phyloP scores from a whole-genome alignment of 53 echinoderm and acorn worm genomes.

The Mesocentrotus franciscanus region DNA sequence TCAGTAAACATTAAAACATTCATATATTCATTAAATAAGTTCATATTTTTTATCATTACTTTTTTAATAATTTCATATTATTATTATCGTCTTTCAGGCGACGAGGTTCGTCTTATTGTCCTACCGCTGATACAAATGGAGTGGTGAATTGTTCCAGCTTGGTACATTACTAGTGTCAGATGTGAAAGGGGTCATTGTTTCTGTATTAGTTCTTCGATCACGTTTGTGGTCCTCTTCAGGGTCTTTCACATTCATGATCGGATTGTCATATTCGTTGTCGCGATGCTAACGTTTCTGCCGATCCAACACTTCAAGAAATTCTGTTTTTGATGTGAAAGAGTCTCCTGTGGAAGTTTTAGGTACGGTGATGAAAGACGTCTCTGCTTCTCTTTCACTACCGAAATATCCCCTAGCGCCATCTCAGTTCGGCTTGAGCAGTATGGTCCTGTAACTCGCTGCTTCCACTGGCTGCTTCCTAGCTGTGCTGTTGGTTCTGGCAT shows the following conservation, averaged over 20 bases:
- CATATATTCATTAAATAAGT: too few relatives aligned
- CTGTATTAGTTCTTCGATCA: slow-evolving; percentile 26
- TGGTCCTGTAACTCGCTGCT: too few relatives aligned
- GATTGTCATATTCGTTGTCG: slow-evolving; percentile 54
- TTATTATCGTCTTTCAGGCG: slow-evolving; percentile 49
- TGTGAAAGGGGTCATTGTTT: slow-evolving; percentile 24
- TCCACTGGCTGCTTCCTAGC: too few relatives aligned
- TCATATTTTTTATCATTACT: too few relatives aligned
- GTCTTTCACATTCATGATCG: slow-evolving; percentile 54
- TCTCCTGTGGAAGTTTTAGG: slow-evolving; percentile 5
- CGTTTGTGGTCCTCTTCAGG: slow-evolving; percentile 36
- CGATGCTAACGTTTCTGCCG: background rate
- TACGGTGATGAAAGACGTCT: slow-evolving; percentile 49
- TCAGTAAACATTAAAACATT: too few relatives aligned
- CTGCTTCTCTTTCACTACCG: slow-evolving; percentile 13
- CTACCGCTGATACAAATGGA: slow-evolving; percentile 3
- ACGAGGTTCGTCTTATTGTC: slow-evolving; percentile 1
- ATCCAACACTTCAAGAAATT: slow-evolving; percentile 16
- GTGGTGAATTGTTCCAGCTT: slow-evolving; percentile 52
- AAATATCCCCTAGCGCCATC: too few relatives aligned
- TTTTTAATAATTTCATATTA: too few relatives aligned
- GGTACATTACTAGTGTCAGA: slow-evolving; percentile 48
- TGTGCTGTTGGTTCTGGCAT: too few relatives aligned
- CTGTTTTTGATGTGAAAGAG: slow-evolving; percentile 64
- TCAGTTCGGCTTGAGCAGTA: too few relatives aligned